phyloP scores from a whole-genome alignment of 2,113 vertebrate species.

The Lasiurus borealis region DNA sequence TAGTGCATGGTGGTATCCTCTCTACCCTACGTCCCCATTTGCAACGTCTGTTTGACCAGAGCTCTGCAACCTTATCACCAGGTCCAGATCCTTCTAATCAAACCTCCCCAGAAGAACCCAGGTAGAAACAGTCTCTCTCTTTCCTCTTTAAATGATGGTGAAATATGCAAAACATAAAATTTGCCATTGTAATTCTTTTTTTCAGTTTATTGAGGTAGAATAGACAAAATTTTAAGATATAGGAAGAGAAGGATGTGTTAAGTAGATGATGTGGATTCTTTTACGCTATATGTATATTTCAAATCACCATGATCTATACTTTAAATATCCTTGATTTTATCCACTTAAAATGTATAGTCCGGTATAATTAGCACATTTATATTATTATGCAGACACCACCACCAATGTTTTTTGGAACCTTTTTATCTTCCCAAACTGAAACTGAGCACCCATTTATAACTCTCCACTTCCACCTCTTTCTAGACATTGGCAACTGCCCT shows the following conservation, averaged over 20 bases:
- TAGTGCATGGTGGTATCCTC: background rate
- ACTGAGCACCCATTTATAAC: background rate
- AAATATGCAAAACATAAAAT: background rate
- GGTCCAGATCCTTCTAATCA: background rate
- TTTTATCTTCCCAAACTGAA: background rate
- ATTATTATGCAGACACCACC: background rate
- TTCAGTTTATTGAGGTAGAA: slow-evolving; percentile 1
- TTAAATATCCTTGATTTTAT: background rate
- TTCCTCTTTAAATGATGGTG: background rate
- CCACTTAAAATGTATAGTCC: background rate
- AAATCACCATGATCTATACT: background rate
- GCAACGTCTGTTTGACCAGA: background rate
- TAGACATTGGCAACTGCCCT: background rate
- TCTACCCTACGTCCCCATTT: background rate
- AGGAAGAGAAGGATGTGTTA: background rate
- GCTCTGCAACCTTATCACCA: background rate
- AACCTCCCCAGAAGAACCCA: background rate
- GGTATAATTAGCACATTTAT: background rate
- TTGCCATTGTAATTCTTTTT: background rate
- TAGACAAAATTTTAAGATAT: background rate
- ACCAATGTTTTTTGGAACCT: background rate
- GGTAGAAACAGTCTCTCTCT: background rate
- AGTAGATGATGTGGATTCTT: background rate
- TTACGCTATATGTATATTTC: background rate
- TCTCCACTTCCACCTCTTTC: background rate